A percentile compares a stretch with the other conserved stretches of the same genome.
These are phyloP conservation scores for Probosciger aterrimus DNA, from an alignment of 2,113 vertebrate species.

Conservation along the genomic window DNA sequence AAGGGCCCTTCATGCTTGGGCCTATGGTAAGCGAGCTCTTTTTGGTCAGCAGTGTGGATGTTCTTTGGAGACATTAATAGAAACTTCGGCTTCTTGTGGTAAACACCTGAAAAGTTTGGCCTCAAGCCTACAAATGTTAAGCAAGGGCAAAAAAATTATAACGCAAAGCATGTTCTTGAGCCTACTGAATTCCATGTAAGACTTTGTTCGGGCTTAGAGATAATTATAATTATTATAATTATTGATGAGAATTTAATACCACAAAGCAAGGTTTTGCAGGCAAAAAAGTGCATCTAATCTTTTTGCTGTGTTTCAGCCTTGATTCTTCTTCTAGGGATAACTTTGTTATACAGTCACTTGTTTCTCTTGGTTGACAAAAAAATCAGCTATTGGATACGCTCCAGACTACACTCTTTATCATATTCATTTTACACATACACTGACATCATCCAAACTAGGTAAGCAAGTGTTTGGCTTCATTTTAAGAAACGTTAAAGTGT, in stretches of 20 bases:
- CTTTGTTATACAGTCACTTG: neutral
- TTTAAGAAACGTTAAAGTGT: slow-evolving; percentile 6
- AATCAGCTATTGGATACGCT: neutral
- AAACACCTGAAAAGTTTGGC: neutral
- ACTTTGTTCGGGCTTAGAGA: neutral
- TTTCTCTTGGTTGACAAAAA: neutral
- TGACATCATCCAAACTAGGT: neutral
- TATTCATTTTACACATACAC: neutral
- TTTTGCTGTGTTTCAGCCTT: neutral
- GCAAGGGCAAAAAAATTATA: neutral
- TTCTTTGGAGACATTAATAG: neutral
- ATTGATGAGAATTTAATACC: neutral
- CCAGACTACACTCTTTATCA: neutral
- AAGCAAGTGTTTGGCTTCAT: neutral
- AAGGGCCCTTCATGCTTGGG: neutral
- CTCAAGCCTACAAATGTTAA: neutral
- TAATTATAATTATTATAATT: neutral
- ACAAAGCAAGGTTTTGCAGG: neutral
- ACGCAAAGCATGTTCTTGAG: neutral
- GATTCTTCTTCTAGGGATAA: neutral
- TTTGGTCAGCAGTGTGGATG: neutral
- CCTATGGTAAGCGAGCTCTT: neutral
- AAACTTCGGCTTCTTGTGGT: neutral
- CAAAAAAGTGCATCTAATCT: neutral
- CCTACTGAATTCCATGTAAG: neutral